Percentiles rank a stretch among this genome's conserved stretches.
Conservation (phyloP, 2,797 vertebrate species). For the Diceros bicornis region DNA sequence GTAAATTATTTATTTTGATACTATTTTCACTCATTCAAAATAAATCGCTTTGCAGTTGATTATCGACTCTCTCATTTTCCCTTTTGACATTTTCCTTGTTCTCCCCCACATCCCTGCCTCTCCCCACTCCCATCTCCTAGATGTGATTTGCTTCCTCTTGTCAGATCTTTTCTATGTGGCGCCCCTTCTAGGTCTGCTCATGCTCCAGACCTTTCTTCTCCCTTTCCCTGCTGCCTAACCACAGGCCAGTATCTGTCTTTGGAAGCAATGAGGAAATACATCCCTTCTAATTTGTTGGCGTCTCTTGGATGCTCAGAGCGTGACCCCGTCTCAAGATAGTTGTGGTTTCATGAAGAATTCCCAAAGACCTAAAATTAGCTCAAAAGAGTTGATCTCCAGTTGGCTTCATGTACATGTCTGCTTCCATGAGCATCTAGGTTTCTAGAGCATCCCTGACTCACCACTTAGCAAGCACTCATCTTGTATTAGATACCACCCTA, state of each 20-base stretch:
- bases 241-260: background rate
- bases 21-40: background rate
- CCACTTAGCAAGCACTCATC: background rate
- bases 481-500: background rate
- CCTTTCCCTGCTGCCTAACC: background rate
- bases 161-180: background rate
- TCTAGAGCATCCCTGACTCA: background rate
- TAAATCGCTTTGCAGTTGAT: background rate
- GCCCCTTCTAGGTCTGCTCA: too few species aligned
- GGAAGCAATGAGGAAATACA: background rate
- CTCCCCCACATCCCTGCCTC: rapidly evolving
- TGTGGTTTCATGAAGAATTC: background rate
- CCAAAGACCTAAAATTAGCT: background rate
- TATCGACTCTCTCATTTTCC: background rate
- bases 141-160: background rate
- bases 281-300: background rate
- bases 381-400: background rate
- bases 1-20: background rate
- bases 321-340: background rate
- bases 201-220: background rate
- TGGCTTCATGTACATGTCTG: background rate
- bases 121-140: rapidly evolving
- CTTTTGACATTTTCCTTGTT: background rate
- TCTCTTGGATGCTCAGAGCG: background rate
- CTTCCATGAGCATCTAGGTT: background rate